A percentile compares a stretch with the other conserved stretches of the same genome.
Conservation (phyloP, 2,113 vertebrate species). For the Phalacrocorax brasilianus region DNA sequence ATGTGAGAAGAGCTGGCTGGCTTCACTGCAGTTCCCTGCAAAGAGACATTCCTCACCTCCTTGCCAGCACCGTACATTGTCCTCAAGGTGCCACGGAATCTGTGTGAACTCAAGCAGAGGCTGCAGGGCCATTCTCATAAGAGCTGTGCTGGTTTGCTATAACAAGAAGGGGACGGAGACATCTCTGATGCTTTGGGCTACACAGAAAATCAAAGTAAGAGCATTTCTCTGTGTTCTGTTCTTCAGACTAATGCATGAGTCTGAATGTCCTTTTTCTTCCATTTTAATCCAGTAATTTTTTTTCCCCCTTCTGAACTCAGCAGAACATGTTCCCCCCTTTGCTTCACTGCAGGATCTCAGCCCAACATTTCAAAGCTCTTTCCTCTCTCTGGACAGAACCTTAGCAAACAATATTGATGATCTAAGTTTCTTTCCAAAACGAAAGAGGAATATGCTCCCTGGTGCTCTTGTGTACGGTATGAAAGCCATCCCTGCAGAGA, state of each 20-base stretch:
- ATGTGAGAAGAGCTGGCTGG: background rate
- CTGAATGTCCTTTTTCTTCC: background rate
- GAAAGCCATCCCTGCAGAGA: background rate
- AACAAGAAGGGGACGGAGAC: background rate
- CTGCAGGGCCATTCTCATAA: background rate
- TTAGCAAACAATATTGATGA: background rate
- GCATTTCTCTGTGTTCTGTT: background rate
- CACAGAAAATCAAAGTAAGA: background rate
- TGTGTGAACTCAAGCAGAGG: background rate
- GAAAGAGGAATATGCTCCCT: background rate
- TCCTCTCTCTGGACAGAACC: background rate
- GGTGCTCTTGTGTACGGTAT: background rate
- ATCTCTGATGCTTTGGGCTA: background rate
- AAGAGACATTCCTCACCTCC: background rate
- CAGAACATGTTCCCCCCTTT: background rate
- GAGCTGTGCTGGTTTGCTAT: background rate
- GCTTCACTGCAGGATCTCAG: background rate
- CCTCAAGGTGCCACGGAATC: background rate
- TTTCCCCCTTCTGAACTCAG: background rate
- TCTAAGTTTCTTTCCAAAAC: background rate
- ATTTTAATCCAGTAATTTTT: background rate
- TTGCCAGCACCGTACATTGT: background rate
- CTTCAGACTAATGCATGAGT: background rate
- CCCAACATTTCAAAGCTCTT: background rate
- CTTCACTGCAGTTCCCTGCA: background rate